Evolutionary conservation across 2,797 vertebrate genomes (phyloP).

Genomic region (Podarcis siculus): DNA sequence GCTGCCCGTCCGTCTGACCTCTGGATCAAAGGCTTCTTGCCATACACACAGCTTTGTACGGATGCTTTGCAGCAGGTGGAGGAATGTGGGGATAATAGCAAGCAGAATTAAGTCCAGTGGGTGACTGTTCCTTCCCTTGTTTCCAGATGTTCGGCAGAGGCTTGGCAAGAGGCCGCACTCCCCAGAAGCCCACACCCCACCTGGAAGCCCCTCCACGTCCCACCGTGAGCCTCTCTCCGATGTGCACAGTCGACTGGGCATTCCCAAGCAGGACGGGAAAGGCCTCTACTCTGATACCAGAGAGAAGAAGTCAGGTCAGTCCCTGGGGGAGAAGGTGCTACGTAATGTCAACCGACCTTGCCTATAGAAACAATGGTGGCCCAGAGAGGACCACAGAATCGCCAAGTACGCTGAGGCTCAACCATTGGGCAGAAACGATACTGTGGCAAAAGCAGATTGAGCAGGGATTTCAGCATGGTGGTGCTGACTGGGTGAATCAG

Average conservation of each 20-base stretch:
- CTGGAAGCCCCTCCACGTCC: conserved; percentile 73
- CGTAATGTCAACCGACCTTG: not conserved
- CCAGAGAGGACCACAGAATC: not conserved
- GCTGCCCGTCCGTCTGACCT: not conserved
- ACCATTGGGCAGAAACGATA: not conserved
- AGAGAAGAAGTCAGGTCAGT: conserved; percentile 90
- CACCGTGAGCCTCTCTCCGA: conserved; percentile 88
- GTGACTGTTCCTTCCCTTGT: not conserved
- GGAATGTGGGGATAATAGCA: not conserved
- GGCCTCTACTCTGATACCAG: conserved; percentile 83
- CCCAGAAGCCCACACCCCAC: conserved; percentile 81
- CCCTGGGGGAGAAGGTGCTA: too few species aligned
- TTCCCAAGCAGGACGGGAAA: conserved; percentile 84
- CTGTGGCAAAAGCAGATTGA: not conserved
- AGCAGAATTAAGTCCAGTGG: not conserved
- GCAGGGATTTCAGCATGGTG: not conserved
- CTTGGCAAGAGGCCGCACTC: conserved; percentile 92
- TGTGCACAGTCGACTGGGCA: conserved; percentile 92
- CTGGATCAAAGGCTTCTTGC: not conserved
- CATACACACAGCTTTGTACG: not conserved
- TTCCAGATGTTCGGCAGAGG: conserved; percentile 90
- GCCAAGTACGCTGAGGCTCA: not conserved
- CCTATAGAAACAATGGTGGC: not conserved
- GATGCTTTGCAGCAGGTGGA: not conserved
- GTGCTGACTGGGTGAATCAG: not conserved